A percentile compares a stretch with the other conserved stretches of the same genome.
phyloP scores from a whole-genome alignment of 2,797 vertebrate genomes.

The Varecia variegata region DNA sequence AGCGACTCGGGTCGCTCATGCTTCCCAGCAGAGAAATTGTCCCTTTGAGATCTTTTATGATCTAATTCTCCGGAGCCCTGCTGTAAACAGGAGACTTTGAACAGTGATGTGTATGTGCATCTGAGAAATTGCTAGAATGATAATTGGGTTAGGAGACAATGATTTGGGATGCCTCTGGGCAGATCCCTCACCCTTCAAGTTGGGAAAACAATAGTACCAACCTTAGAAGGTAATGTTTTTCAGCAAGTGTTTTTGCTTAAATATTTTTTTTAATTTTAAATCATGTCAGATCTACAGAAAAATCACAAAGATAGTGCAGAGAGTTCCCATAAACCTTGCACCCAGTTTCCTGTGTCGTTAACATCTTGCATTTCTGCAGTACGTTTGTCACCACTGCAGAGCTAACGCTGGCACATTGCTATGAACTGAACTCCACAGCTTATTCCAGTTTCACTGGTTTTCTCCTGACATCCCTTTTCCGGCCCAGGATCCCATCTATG shows the following conservation, averaged over 20 bases:
- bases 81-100: neutral
- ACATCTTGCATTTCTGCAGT: neutral
- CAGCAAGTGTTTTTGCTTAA: neutral
- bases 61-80: neutral
- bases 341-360: neutral
- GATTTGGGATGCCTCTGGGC: neutral
- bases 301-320: neutral
- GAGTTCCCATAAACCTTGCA: neutral
- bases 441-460: rapidly evolving
- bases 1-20: neutral
- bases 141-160: neutral
- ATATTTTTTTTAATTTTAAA: neutral
- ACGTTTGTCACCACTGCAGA: rapidly evolving
- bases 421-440: rapidly evolving
- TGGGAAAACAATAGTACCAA: neutral
- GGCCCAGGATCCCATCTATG: neutral
- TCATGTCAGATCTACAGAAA: neutral
- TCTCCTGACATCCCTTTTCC: neutral
- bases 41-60: neutral
- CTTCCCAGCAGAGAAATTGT: neutral
- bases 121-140: neutral
- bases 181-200: neutral
- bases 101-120: neutral
- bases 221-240: neutral
- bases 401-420: rapidly evolving